Conservation (phyloP, 92 coral and sea anemone genomes). For the Porites evermanni region DNA sequence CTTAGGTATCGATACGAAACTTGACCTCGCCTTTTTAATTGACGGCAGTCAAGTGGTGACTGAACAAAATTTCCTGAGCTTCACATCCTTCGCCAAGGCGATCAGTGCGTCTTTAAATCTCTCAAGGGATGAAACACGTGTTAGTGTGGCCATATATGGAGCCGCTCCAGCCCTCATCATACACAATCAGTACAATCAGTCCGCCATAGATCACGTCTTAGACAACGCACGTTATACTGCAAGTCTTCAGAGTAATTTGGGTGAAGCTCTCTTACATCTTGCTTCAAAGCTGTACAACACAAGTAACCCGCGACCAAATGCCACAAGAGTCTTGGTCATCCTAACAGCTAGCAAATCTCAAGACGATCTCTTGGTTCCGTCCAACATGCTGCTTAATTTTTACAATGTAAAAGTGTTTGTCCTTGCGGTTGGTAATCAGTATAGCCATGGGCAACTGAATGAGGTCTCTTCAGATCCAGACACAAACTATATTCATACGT, state of each 20-base stretch:
- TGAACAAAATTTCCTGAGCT: not conserved
- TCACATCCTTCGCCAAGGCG: constrained; percentile 11
- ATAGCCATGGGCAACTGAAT: constrained; percentile 25
- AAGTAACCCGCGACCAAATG: constrained; percentile 11
- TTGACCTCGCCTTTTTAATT: constrained; percentile 40
- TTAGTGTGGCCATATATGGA: constrained; percentile 14
- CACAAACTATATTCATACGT: not conserved
- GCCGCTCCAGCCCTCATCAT: not conserved
- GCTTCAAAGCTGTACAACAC: constrained; percentile 20
- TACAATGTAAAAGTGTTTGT: constrained; percentile 40
- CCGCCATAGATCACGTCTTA: constrained; percentile 7
- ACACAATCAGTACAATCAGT: constrained; percentile 14
- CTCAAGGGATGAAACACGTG: constrained; percentile 21
- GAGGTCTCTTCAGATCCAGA: constrained; percentile 40
- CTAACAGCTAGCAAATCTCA: constrained; percentile 43
- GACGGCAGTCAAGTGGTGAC: constrained; percentile 41
- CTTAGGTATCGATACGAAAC: constrained; percentile 8
- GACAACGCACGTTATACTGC: constrained; percentile 6
- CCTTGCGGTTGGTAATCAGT: constrained; percentile 27
- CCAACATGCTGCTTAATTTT: not conserved
- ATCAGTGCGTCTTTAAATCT: constrained; percentile 31
- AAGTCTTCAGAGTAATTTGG: constrained; percentile 35
- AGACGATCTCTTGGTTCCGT: constrained; percentile 37
- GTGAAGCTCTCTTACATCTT: constrained; percentile 20
- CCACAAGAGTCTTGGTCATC: constrained; percentile 21